A percentile compares a stretch with the other conserved stretches of the same genome.
phyloP scores from a whole-genome alignment of 2,888 invertebrate species.

The Hyppa rectilinea region DNA sequence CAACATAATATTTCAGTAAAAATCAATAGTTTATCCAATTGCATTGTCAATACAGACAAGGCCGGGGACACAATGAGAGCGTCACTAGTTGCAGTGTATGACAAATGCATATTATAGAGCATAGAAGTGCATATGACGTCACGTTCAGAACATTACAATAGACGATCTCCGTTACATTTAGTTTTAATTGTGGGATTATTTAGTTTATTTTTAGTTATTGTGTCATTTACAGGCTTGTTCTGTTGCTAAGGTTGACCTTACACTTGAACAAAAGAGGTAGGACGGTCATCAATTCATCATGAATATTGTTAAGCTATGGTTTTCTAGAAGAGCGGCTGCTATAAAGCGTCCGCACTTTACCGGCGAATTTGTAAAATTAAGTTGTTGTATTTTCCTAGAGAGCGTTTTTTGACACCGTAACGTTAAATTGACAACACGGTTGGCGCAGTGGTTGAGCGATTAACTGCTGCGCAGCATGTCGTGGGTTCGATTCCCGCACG shows the following conservation, averaged over 20 bases:
- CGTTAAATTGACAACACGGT: too few species aligned
- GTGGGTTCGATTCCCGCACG: too few species aligned
- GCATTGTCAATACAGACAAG: slow-evolving; percentile 41
- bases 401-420: too few species aligned
- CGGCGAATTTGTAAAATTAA: too few species aligned
- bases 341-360: too few species aligned
- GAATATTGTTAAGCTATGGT: too few species aligned
- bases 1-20: slow-evolving; percentile 40
- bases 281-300: neutral
- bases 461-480: too few species aligned
- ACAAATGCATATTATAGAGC: slow-evolving; percentile 9
- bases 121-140: slow-evolving; percentile 34
- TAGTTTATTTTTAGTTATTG: slow-evolving; percentile 18
- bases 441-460: too few species aligned
- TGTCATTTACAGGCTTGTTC: slow-evolving; percentile 17
- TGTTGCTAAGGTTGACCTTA: neutral
- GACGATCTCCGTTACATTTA: slow-evolving; percentile 15
- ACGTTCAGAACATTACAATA: slow-evolving; percentile 16
- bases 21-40: slow-evolving; percentile 35
- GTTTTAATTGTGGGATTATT: slow-evolving; percentile 25
- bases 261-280: neutral
- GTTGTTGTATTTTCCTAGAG: too few species aligned
- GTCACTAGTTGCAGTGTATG: slow-evolving; percentile 12
- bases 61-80: slow-evolving; percentile 44
- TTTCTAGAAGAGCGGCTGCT: too few species aligned